Evolutionary conservation across 2,797 vertebrate genomes (phyloP), one percentile per base, ranked within the genome.

Genomic region (Semaprochilodus insignis): DNA sequence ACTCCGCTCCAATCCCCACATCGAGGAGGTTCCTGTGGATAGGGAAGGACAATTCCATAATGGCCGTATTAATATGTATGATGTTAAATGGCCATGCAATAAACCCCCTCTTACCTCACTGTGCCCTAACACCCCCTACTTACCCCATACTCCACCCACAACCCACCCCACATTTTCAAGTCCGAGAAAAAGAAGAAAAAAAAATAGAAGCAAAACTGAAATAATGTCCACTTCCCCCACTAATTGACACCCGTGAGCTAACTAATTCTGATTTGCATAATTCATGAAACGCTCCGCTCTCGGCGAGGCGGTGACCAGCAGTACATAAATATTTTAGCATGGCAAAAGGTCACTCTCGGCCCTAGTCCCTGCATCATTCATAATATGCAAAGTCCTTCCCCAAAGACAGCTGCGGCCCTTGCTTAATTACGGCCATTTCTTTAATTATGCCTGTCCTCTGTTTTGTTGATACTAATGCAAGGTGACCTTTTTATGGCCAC

Each of bases 371-470:
- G 87, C 86, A 82, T 78, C 62, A 90, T 91, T 90, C 88, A 89
- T 91, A 87, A 82, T 86, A 88, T 77, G 59, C 88, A 84, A 88
- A 89, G 88, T 80, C 86, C 89, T 89, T 88, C 89, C 85, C 86
- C 77, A 83, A 76, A 86, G 89, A 90, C 90, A 88, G 89, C 86
- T 85, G 83, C 77, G 89, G 87, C 87, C 83, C 62, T 52, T 72
- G 79, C 86, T 89, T 91, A 94, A 94, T 95, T 93, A 94, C 85
- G 82, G 92, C 88, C 85, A 88, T 93, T 89, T 90, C 89, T 88
- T 88, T 88, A 88, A 88, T 88, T 88, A 86, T 62, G 75, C 81
- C 84, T 87, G 87, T 85, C 86, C 82, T 91, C 92, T 93, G 93
- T 93, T 91, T 70, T 54, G 86, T 91, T 90, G 83, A 87, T 90